Base-by-base conservation (phyloP, 2,797 vertebrate species). In the Adelosebastes latens region DNA sequence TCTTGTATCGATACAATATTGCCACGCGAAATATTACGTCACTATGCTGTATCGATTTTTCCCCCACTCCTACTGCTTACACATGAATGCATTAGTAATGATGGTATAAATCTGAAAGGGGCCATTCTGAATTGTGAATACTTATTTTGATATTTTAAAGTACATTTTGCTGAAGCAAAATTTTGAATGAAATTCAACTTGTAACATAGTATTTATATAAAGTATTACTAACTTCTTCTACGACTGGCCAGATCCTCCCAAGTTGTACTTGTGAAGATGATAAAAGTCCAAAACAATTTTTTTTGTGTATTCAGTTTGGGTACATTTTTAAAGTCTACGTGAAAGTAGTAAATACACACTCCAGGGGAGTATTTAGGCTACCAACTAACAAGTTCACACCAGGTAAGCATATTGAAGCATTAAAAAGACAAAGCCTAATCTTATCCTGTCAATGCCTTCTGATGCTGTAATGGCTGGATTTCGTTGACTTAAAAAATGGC, bases 361-460 rank as follows among this genome's bases (percentile, higher is more conserved):
- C 8, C 20, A 56, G 29, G 72, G 18, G 8, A 52, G 58, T 52
- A 61, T 25, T 73, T 59, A 46, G 34, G 75, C 29, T 79, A 49
- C 76, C 2, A 16, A 56, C 74, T 32, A 56, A 68, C 25, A 79
- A 79, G 73, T 67, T 86, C 69, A 69, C 14, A 61, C 24, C 46
- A 75, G 80, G 75, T 76, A 83, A 71, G 46, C 70, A 71, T 61
- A 65, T 71, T 80, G 34, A 82, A 70, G 36, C 25, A 46, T 65
- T 58, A 12, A 70, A 76, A 61, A 24, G 24, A 81, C 34, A 75
- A 84, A 83, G 79, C 42, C 63, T 74, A 77, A 83, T 84, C 72
- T 27, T 16, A 20, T 72, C 49, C 59, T n/a, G 27, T 69, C 52
- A 58, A 13, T 68, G 46, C 46, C 27, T 69, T 56, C 60, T 80